These are phyloP conservation scores for Zenarchopterus dispar DNA, from an alignment of 2,797 vertebrate species.

Conservation along the genomic window DNA sequence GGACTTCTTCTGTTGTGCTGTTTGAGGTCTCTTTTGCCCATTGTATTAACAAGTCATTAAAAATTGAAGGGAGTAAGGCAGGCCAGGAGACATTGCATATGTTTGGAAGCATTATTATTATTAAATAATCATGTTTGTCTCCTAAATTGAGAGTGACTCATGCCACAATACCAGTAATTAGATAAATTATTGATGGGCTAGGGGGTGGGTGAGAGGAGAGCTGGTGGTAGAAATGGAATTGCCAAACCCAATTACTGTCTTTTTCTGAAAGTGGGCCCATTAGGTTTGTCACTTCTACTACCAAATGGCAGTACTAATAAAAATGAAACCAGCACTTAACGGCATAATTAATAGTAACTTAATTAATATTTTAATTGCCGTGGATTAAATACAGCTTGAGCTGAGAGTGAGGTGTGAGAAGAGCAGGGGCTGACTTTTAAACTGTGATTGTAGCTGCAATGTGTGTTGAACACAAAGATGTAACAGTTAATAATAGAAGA, in stretches of 20 bases:
- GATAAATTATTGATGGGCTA: conserved; percentile 93
- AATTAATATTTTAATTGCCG: conserved; percentile 89
- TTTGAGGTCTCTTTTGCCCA: conserved; percentile 76
- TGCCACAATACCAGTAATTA: conserved; percentile 91
- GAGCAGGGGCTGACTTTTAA: neutral
- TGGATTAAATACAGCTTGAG: conserved; percentile 71
- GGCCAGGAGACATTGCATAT: conserved; percentile 83
- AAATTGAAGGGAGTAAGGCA: conserved; percentile 78
- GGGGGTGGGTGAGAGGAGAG: conserved; percentile 79
- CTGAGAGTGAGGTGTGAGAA: conserved; percentile 40
- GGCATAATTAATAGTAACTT: conserved; percentile 89
- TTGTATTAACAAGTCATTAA: conserved; percentile 87
- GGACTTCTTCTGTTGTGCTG: conserved; percentile 81
- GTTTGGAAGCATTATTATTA: conserved; percentile 92
- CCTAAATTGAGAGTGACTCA: conserved; percentile 92
- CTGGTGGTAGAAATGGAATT: conserved; percentile 89
- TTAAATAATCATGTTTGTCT: conserved; percentile 95
- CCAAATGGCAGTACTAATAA: conserved; percentile 85
- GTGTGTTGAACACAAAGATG: too few relatives aligned
- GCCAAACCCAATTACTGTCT: conserved; percentile 91
- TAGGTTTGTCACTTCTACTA: conserved; percentile 89
- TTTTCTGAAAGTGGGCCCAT: conserved; percentile 84
- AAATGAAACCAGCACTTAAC: conserved; percentile 84
- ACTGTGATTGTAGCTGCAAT: too few relatives aligned
- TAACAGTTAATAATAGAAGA: too few relatives aligned